Base-by-base conservation (phyloP, 2,888 invertebrate species). In the Nesidiocoris tenuis region DNA sequence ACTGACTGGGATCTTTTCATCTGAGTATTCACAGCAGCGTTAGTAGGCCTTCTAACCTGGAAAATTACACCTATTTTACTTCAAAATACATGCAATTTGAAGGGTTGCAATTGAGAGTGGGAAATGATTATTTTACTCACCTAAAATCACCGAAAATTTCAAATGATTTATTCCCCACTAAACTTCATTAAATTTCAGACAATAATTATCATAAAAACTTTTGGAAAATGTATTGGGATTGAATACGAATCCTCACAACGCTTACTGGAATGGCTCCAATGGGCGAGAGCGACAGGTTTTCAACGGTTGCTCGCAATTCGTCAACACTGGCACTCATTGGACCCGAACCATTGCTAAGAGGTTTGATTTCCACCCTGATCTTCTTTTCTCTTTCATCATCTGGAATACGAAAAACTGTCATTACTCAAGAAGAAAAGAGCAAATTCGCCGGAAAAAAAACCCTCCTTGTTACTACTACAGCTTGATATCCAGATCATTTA, bases 291-390 rank as follows among this genome's bases (percentile, higher is more conserved):
- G 95, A 93, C 78, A 97, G 88, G 84, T 93, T 95, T 84, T 94
- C 96, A 68, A 96, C 93, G 55, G 96, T 96, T 22, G 94, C 95
- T 81, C 95, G 87, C 19, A 97, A 87, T 83, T 96, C 96, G 84
- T 96, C 96, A 12, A 96, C 95, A 84, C 95, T 96, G n/a, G 95
- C 95, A 78, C 95, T 94, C 88, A 94, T 93, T 0, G 94, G 93
- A 71, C 92, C 92, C 75, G 90, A 88, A 66, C 95, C 95, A 85
- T 95, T 96, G 82, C 92, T 94, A 66, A 96, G 86, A 0, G 97
- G 97, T 84, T 96, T 96, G 78, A 97, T 97, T 86, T 96, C 95
- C 1, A 97, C 95, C 82, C 94, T 94, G 80, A 97, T 93, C 84
- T 95, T 95, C 80, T 90, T 89, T 81, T 93, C 94, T 71, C 90